phyloP scores from a whole-genome alignment of 2,888 invertebrate genomes.

The Himalopsyche tibetana region DNA sequence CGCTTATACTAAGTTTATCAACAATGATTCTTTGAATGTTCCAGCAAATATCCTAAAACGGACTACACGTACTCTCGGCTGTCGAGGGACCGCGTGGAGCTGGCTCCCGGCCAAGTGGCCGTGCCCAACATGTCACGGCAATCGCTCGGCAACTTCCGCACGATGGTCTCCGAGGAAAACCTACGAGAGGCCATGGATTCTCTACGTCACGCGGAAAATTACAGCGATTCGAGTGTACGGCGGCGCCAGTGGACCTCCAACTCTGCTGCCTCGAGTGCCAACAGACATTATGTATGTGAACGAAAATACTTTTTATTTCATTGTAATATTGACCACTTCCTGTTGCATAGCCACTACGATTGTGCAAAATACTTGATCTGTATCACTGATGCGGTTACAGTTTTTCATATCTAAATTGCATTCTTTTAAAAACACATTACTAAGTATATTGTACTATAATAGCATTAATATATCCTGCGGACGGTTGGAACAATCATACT shows the following conservation, averaged over 20 bases:
- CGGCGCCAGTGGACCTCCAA: slow-evolving; percentile 3
- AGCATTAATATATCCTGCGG: no score
- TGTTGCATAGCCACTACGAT: not conserved
- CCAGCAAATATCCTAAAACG: slow-evolving; percentile 91
- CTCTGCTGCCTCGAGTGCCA: not conserved
- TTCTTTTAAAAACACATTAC: no score
- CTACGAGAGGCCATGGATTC: not conserved
- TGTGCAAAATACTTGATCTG: no score
- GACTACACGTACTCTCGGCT: slow-evolving; percentile 92
- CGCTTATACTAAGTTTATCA: not conserved
- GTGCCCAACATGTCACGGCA: slow-evolving; percentile 94
- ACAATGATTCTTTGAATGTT: slow-evolving; percentile 67
- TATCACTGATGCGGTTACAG: no score
- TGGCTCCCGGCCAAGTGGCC: slow-evolving; percentile 87
- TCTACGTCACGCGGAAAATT: not conserved
- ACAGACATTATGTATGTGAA: slow-evolving; percentile 18
- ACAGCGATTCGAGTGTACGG: not conserved
- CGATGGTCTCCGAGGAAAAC: slow-evolving; percentile 70
- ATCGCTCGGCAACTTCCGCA: slow-evolving; percentile 73
- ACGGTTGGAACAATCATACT: no score
- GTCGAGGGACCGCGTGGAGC: slow-evolving; percentile 88
- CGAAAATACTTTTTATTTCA: not conserved
- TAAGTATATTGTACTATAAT: no score
- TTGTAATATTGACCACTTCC: not conserved
- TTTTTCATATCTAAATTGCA: no score